Conservation (phyloP, 2,113 vertebrate genomes). For the Pheucticus melanocephalus region DNA sequence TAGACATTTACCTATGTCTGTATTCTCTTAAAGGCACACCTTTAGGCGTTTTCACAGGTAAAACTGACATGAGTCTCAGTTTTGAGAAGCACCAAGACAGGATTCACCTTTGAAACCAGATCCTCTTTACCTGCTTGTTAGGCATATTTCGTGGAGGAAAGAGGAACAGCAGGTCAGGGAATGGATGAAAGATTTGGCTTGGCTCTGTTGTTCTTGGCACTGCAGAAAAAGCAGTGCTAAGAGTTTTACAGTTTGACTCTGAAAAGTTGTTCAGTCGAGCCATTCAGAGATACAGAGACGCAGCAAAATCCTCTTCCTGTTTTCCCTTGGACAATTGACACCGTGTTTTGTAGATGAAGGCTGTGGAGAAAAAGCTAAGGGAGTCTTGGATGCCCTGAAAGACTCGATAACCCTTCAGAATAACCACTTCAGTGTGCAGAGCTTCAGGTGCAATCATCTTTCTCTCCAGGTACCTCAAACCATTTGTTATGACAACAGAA, state of each 20-base stretch:
- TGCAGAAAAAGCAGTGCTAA: background rate
- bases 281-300: background rate
- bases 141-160: background rate
- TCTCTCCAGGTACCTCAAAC: background rate
- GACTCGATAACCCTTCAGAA: background rate
- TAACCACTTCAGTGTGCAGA: background rate
- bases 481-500: background rate
- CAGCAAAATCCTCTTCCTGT: background rate
- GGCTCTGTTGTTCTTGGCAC: background rate
- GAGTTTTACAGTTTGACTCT: background rate
- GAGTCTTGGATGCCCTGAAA: background rate
- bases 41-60: background rate
- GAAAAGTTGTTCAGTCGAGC: rapidly evolving
- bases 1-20: background rate
- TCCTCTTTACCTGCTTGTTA: background rate
- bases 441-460: background rate
- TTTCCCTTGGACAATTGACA: background rate
- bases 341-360: background rate
- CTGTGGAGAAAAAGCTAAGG: background rate
- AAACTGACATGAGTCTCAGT: background rate
- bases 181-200: background rate
- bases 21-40: background rate
- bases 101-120: background rate
- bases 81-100: background rate
- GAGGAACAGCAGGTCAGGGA: background rate